Evolutionary conservation across 2,113 vertebrate genomes (phyloP).

Genomic region (Carassius carassius): DNA sequence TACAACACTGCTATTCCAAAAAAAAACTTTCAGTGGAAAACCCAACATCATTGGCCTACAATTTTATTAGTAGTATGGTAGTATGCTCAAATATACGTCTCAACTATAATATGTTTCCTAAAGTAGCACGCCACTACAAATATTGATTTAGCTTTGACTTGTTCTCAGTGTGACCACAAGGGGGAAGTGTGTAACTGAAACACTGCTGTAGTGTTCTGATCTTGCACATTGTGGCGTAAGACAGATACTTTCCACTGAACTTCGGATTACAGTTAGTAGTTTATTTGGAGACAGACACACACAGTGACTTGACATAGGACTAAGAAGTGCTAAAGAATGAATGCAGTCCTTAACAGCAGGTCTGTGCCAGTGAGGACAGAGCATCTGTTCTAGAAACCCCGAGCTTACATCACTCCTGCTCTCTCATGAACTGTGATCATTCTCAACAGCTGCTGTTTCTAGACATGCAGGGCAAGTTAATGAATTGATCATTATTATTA

Average conservation of each 20-base stretch:
- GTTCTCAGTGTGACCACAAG: conserved; percentile 39
- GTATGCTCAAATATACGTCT: not conserved
- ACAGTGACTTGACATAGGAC: not conserved
- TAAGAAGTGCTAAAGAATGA: conserved; percentile 24
- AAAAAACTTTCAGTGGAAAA: not conserved
- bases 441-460: conserved; percentile 25
- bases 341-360: conserved; percentile 3
- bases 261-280: not conserved
- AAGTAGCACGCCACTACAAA: not conserved
- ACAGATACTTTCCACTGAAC: not conserved
- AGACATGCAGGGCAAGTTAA: not conserved
- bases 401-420: conserved; percentile 3
- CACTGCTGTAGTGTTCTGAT: not conserved
- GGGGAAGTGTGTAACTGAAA: conserved; percentile 46
- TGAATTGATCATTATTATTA: conserved; percentile 15
- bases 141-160: not conserved
- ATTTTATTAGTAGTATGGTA: no score
- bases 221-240: no score
- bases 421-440: conserved; percentile 20
- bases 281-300: not conserved
- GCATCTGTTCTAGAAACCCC: conserved; percentile 11
- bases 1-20: no score
- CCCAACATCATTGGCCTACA: not conserved
- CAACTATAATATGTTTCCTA: not conserved
- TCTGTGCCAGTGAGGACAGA: conserved; percentile 2